Conservation (phyloP, 2,113 vertebrate genomes). For the Tenebrosternarchus preto region DNA sequence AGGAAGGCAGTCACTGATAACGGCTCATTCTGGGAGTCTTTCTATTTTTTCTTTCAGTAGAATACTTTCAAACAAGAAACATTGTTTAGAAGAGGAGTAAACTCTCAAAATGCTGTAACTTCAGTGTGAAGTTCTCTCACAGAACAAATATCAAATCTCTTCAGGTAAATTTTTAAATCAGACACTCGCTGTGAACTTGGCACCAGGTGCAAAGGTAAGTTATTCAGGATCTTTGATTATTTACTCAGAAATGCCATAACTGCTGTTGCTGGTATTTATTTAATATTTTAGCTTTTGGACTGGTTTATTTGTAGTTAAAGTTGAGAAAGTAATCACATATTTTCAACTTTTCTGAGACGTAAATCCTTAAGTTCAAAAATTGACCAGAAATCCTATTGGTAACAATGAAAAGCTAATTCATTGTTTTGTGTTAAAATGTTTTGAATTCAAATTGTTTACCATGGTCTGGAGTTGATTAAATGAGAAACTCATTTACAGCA, state of each 20-base stretch:
- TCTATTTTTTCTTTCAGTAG: no score
- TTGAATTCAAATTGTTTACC: no score
- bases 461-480: no score
- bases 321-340: neutral
- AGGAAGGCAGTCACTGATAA: no score
- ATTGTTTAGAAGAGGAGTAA: neutral
- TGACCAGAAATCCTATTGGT: no score
- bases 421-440: no score
- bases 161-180: neutral
- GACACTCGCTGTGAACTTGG: neutral
- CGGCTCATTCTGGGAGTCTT: no score
- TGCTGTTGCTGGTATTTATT: neutral
- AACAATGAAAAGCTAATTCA: no score
- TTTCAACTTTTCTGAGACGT: no score
- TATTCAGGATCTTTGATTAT: neutral
- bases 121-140: neutral
- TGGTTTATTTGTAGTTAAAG: neutral
- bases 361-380: no score
- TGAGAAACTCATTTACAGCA: no score
- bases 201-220: conserved; percentile 8
- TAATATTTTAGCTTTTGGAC: neutral
- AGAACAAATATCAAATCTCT: neutral
- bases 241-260: neutral
- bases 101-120: neutral
- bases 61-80: no score